Evolutionary conservation across 2,113 vertebrate species (phyloP).

Genomic region (Pongo pygmaeus): DNA sequence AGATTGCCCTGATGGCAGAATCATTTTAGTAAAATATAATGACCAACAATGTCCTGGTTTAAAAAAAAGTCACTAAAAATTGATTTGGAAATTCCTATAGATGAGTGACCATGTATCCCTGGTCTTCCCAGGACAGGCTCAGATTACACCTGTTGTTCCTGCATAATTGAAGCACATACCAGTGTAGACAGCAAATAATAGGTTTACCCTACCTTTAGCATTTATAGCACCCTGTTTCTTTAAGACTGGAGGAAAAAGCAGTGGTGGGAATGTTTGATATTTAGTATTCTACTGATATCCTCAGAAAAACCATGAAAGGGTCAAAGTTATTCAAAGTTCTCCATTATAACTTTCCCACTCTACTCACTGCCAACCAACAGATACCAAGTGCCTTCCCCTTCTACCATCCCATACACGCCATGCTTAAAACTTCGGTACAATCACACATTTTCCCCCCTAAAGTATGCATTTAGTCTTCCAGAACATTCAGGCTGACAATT

Average conservation of each 20-base stretch:
- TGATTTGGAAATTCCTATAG: not conserved
- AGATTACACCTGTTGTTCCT: not conserved
- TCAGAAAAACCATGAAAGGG: not conserved
- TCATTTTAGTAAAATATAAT: not conserved
- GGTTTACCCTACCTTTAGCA: no score
- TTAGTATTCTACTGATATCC: not conserved
- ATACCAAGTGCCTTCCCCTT: not conserved
- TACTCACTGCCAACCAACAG: not conserved
- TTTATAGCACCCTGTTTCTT: not conserved
- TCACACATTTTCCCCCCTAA: not conserved
- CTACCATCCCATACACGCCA: not conserved
- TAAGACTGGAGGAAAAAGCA: not conserved
- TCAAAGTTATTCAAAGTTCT: not conserved
- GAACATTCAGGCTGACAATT: not conserved
- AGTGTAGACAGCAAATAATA: not conserved
- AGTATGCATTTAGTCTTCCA: not conserved
- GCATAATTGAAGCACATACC: not conserved
- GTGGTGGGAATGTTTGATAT: not conserved
- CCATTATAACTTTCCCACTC: not conserved
- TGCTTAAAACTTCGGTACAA: not conserved
- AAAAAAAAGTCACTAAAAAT: not conserved
- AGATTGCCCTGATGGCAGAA: not conserved
- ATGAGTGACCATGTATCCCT: not conserved
- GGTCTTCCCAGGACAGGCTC: not conserved
- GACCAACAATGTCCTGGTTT: not conserved